phyloP scores from a whole-genome alignment of 2,113 vertebrate species.

The Speoplatyrhinus poulsoni region DNA sequence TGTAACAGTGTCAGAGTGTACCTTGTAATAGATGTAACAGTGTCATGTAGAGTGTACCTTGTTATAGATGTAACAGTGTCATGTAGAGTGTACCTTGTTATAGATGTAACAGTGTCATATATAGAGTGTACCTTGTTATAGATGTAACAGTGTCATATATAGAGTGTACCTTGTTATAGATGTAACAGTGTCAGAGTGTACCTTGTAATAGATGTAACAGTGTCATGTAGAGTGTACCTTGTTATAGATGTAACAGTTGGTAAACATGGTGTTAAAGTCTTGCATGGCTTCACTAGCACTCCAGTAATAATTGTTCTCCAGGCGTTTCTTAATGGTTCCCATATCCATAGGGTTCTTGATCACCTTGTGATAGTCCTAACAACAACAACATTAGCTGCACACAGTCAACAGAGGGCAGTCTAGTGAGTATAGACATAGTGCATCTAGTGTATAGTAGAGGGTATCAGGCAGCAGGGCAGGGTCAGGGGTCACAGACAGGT shows the following conservation, averaged over 20 bases:
- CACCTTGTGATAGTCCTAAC: constrained; percentile 97
- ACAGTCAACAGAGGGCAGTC: background rate
- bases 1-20: constrained; percentile 38
- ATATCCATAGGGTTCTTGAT: constrained; percentile 99
- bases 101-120: constrained; percentile 93
- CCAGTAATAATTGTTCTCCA: constrained; percentile 98
- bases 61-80: constrained; percentile 1
- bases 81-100: too few relatives aligned
- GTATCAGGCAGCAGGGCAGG: too few relatives aligned
- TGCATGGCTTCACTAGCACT: constrained; percentile 98
- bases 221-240: constrained; percentile 65
- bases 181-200: constrained; percentile 34
- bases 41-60: constrained; percentile 66
- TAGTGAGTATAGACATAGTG: background rate
- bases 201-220: constrained; percentile 88
- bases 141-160: background rate
- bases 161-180: background rate
- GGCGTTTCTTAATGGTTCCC: constrained; percentile 97
- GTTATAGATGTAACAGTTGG: constrained; percentile 95
- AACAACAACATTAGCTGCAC: background rate
- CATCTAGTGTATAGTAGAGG: background rate
- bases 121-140: constrained; percentile 63
- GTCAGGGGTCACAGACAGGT: background rate
- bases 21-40: constrained; percentile 88
- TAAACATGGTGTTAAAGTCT: constrained; percentile 99